Percentiles rank a stretch among this genome's conserved stretches.
Evolutionary conservation across 2,797 vertebrate genomes (phyloP).

Genomic region (Parauchenoglanis ngamensis): DNA sequence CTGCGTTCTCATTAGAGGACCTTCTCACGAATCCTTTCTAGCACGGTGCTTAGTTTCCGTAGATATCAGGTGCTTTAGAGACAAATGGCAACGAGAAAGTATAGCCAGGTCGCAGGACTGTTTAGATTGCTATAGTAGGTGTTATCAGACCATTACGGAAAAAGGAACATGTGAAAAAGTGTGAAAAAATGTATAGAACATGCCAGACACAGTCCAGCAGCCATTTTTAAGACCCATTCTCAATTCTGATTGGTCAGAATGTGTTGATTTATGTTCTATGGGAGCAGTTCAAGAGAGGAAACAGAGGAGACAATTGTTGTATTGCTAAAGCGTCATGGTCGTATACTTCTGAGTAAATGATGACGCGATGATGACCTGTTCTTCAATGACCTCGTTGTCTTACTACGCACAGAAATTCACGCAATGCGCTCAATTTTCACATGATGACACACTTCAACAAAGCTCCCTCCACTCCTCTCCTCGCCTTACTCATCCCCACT

Average conservation of each 20-base stretch:
- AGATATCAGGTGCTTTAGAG: neutral
- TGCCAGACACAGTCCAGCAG: too few relatives aligned
- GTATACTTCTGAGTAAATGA: too few relatives aligned
- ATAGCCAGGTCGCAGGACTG: neutral
- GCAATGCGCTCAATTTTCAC: neutral
- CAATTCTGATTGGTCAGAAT: neutral
- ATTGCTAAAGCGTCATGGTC: neutral
- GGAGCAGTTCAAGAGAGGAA: neutral
- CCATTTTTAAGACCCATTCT: neutral
- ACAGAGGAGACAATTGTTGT: neutral
- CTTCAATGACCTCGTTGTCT: neutral
- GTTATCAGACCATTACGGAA: neutral
- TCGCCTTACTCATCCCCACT: slow-evolving; percentile 58
- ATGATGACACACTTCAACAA: slow-evolving; percentile 1
- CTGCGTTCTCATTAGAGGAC: neutral
- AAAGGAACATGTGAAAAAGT: neutral
- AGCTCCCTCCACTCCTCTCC: slow-evolving; percentile 9
- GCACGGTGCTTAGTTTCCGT: neutral
- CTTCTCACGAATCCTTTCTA: neutral
- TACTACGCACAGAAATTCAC: neutral
- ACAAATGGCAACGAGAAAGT: neutral
- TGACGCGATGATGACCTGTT: neutral
- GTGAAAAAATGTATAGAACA: neutral
- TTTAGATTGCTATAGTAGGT: neutral
- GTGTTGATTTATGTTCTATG: neutral